A percentile compares a stretch with the other conserved stretches of the same genome.
These are phyloP conservation scores for Corythornis cristatus DNA, from an alignment of 2,113 vertebrate genomes.

Conservation along the genomic window DNA sequence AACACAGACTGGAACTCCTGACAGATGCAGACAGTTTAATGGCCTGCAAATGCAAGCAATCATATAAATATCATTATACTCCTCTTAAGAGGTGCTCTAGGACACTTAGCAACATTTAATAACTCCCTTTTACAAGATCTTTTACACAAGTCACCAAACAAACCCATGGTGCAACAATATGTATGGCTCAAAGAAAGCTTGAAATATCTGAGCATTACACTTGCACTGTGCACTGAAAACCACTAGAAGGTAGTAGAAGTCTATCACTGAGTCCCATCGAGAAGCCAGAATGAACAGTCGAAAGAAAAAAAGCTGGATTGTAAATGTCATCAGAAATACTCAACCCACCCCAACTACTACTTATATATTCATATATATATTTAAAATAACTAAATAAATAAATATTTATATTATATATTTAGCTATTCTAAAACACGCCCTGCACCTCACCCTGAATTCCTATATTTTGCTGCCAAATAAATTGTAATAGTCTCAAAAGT, in stretches of 20 bases:
- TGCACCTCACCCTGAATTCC: background rate
- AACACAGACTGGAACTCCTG: background rate
- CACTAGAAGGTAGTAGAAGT: slow-evolving; percentile 52
- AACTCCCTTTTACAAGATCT: background rate
- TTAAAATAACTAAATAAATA: too few relatives aligned
- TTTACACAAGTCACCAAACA: background rate
- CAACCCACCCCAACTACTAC: background rate
- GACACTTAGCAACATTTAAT: background rate
- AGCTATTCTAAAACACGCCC: background rate
- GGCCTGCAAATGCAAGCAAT: background rate
- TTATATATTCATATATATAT: background rate
- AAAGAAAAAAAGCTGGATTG: background rate
- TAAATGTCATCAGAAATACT: background rate
- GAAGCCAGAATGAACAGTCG: background rate
- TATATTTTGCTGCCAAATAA: background rate
- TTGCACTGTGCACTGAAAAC: background rate
- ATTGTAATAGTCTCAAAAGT: background rate
- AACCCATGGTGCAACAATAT: background rate
- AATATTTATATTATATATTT: too few relatives aligned
- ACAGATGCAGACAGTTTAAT: background rate
- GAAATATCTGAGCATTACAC: background rate
- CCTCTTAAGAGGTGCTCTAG: background rate
- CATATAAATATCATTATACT: rapidly evolving
- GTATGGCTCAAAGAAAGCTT: background rate
- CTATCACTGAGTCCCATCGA: background rate